Base-by-base conservation (phyloP, 2,888 invertebrate genomes). In the Sarcophaga caerulescens region DNA sequence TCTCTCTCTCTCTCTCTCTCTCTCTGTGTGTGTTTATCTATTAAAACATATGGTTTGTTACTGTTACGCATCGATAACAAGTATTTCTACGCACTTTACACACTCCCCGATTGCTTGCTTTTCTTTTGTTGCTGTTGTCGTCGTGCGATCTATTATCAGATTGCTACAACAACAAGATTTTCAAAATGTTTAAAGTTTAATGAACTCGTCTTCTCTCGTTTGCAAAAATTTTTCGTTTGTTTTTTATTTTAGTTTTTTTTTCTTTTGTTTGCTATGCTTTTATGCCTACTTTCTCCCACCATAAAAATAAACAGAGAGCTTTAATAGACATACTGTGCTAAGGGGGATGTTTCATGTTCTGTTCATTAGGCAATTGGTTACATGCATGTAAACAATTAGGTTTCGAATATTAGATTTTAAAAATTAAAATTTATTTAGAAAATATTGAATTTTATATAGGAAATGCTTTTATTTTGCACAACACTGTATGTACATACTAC, bases 121-220 rank as follows among this genome's bases (percentile, higher is more conserved):
- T 35, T 1, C 1, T 35, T 52, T 52, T 5, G 11, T 47, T 47
- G 47, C 14, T 47, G 47, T 47, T 47, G 47, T 14, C 47, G 47
- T 52, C 4, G 35, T 4, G 52, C 12, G 52, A 52, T 52, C 17
- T 12, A 52, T 52, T 4, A 52, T 52, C 52, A 52, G 17, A 52
- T 17, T 52, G 17, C 52, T 14, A 52, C 52, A 52, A 52, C 52
- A 52, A 52, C 52, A 17, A 52, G 1, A 52, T 52, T 52, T 52
- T 57, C n/a, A n/a, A 47, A 76, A 60, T 66, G 65, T 63, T 59
- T 12, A 11, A 59, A 65, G 84, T 79, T 79, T 63, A 79, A 70
- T 84, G 79, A 84, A 79, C 84, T 79, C 21, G 65, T 11, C n/a
- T 60, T 60, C n/a, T 73, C 25, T 52, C 44, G 78, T 57, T 57